Evolutionary conservation across 2,797 vertebrate genomes (phyloP), one percentile per base, ranked within the genome.

Genomic region (Oreochromis mossambicus): DNA sequence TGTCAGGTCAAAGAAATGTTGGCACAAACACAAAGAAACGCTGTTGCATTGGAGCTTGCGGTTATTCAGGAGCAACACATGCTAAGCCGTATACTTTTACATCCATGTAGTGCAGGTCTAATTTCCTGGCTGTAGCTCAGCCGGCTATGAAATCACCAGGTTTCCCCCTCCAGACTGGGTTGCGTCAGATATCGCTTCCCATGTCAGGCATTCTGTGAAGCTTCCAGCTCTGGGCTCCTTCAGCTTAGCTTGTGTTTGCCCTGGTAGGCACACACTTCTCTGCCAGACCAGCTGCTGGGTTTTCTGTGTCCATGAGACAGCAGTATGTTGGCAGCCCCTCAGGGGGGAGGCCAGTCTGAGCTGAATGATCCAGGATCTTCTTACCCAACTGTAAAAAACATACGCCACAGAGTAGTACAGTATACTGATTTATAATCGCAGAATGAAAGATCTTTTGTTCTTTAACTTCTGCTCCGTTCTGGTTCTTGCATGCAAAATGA

Each of bases 241-340:
- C 83, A 73, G 84, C 66, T 43, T 51, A 87, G 86, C 82, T 81
- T 10, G 82, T 79, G 70, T 87, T 84, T 68, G 56, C 83, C 81
- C 80, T 76, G 58, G 81, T 88, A 68, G 91, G 82, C 4, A 29
- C 82, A 66, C 24, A 17, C 85, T 84, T 86, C 48, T 70, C 24
- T 84, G 85, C 90, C 91, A 94, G 89, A 85, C 87, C 93, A 95
- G 94, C 95, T 94, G 94, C 92, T 86, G 86, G 90, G 90, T 91
- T 89, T 93, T 92, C 91, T 91, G 88, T 93, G 91, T 92, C 93
- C 87, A 87, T 92, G 88, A 94, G 87, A 89, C 91, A 85, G 88
- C 87, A 89, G 86, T 87, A 84, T 92, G 88, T 78, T 92, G 89
- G 89, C 92, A 80, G 86, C 3, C 75, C 85, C 86, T 89, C 81